phyloP scores from a whole-genome alignment of 2,888 invertebrate species.

The Caenorhabditis parvicauda region DNA sequence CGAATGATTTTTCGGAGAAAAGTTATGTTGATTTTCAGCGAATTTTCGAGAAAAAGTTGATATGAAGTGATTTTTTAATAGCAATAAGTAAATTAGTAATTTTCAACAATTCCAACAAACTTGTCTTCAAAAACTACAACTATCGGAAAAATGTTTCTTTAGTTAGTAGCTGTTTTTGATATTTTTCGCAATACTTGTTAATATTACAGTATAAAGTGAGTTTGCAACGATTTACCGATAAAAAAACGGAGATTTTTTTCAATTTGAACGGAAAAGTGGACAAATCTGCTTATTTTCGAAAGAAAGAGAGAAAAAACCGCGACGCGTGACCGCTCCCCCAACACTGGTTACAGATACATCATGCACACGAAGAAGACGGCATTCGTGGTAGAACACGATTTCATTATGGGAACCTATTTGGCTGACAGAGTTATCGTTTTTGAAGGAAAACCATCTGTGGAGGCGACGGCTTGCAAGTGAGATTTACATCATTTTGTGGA shows the following conservation, averaged over 20 bases:
- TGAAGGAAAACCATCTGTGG: conserved; percentile 86
- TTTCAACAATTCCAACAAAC: no score
- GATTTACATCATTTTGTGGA: conserved; percentile 19
- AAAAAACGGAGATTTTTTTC: no score
- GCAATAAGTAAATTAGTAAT: no score
- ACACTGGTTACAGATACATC: conserved; percentile 74
- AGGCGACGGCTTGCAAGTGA: conserved; percentile 80
- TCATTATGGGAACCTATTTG: conserved; percentile 99
- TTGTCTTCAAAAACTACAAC: no score
- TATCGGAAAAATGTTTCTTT: background rate
- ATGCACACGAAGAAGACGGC: conserved; percentile 98
- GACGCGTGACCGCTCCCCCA: background rate
- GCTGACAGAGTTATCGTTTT: conserved; percentile 97
- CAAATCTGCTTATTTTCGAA: no score
- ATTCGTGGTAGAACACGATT: conserved; percentile 99
- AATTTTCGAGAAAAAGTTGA: no score
- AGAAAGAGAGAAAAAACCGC: no score
- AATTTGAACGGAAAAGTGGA: no score
- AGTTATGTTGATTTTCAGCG: no score
- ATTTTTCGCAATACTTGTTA: background rate
- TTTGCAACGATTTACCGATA: no score
- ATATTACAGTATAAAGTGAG: background rate
- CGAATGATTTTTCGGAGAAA: no score
- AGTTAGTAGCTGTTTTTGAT: background rate
- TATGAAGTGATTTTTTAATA: no score